Base-by-base conservation (phyloP, 2,888 invertebrate genomes). In the Leptopilina drosophilae region DNA sequence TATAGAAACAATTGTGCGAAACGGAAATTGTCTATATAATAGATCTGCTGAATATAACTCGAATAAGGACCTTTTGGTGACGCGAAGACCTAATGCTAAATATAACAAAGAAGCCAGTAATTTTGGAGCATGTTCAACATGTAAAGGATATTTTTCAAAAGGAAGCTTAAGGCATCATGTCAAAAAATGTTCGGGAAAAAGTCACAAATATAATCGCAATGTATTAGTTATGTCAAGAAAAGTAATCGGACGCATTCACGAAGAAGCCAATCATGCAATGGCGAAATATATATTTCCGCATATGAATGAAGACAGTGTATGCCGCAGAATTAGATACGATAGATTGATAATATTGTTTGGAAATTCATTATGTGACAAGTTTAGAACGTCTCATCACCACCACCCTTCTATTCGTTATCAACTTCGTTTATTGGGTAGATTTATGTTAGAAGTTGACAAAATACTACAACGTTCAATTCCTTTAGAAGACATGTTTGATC, bases 1-100 rank as follows among this genome's bases (percentile, higher is more conserved):
- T 7, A 83, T 85, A 14, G 78, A 77, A 9, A 64, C 77, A 14
- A 77, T 85, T 26, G 77, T 84, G 1, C 84, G 83, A 49, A 83
- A 81, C 67, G 85, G 85, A 56, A 83, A 82, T 79, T 84, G 82
- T 64, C 7, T 84, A 9, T 84, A 80, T 53, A 86, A 85, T 56
- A 84, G 84, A 1, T 53, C 77, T 40, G 26, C 40, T 11, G 79
- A 83, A 75, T 81, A 76, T 33, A 86, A 86, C 69, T 76, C 81
- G 5, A 56, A 56, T 5, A 86, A 84, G 12, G 77, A 81, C 20
- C 64, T 87, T 9, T 83, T 87, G 12, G 84, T 85, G 20, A 65
- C 82, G 3, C 80, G 85, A 56, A 80, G 85, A 40, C 84, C 84
- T 14, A 80, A 64, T 9, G n/a, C 33, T 5, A 67, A 65, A n/a